Percentiles rank a stretch among this genome's conserved stretches.
phyloP scores from a whole-genome alignment of 2,888 invertebrate genomes.

The Drosophila mimica region DNA sequence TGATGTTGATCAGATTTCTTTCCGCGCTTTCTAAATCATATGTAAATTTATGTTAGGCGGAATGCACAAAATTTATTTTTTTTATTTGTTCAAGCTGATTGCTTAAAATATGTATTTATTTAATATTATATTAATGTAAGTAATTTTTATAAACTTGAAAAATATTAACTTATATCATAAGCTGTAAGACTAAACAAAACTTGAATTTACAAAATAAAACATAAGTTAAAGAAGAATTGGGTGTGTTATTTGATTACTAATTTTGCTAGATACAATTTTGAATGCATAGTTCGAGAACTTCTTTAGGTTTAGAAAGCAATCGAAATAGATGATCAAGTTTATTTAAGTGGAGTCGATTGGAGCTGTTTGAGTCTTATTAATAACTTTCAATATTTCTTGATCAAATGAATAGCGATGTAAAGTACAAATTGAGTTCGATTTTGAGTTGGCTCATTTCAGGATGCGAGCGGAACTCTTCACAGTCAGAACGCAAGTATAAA shows the following conservation, averaged over 20 bases:
- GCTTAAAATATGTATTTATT: neutral
- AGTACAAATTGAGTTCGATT: conserved; percentile 51
- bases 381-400: conserved; percentile 26
- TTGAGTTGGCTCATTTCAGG: conserved; percentile 39
- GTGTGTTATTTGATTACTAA: neutral
- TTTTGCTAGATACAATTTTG: neutral
- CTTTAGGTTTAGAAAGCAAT: neutral
- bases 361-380: conserved; percentile 17
- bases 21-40: neutral
- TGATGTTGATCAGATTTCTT: conserved; percentile 31
- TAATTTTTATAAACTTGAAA: neutral
- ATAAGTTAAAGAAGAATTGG: neutral
- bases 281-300: neutral
- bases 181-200: neutral
- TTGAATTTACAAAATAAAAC: neutral
- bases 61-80: neutral
- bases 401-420: conserved; percentile 29
- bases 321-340: neutral
- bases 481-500: conserved; percentile 44
- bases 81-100: neutral
- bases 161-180: neutral
- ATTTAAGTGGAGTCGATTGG: neutral
- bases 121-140: neutral
- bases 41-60: conserved; percentile 32
- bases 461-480: conserved; percentile 22